Base-by-base conservation (phyloP, 2,797 vertebrate species). In the Argyrosomus regius region DNA sequence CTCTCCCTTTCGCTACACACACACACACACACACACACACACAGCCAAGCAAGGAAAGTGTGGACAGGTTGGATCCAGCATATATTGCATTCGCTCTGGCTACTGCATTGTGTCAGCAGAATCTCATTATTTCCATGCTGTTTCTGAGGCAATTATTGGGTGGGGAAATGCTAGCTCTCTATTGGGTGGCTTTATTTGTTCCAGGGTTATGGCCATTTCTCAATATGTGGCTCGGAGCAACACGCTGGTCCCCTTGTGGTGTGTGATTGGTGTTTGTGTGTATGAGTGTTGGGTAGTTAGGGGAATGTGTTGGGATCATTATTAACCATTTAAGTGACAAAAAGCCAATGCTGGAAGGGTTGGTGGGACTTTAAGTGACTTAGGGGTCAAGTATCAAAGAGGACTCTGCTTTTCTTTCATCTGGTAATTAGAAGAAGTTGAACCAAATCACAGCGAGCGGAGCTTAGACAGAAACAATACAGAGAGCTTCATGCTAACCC, bases 71-170 rank as follows among this genome's bases (percentile, higher is more conserved):
- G 62, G 61, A 67, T 49, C 66, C 31, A 57, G 69, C 80, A 80
- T 69, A 68, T 68, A 81, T 62, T 78, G 69, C 65, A 75, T 67
- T 86, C 57, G 68, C 52, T 73, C 76, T 22, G 71, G 54, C 60
- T 41, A 48, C 76, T 22, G 45, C 79, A 83, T 76, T 82, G 60
- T 81, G 75, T 87, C 65, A 75, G 78, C 80, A 49, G 77, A 90
- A 88, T 90, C 78, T 86, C 82, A 91, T 93, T 91, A 90, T 87
- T 84, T 80, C 72, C 59, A 50, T 77, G 60, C 80, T 70, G 72
- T 83, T 83, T 87, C 82, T 83, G 80, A 83, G 75, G 79, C 87
- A 87, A 89, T 91, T 89, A 88, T 80, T 63, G 52, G 72, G 50
- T 71, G 48, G 66, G 80, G 82, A 83, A 86, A 83, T 45, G 67